These are phyloP conservation scores for Labia minor DNA, from an alignment of 2,888 invertebrate genomes.

Conservation along the genomic window DNA sequence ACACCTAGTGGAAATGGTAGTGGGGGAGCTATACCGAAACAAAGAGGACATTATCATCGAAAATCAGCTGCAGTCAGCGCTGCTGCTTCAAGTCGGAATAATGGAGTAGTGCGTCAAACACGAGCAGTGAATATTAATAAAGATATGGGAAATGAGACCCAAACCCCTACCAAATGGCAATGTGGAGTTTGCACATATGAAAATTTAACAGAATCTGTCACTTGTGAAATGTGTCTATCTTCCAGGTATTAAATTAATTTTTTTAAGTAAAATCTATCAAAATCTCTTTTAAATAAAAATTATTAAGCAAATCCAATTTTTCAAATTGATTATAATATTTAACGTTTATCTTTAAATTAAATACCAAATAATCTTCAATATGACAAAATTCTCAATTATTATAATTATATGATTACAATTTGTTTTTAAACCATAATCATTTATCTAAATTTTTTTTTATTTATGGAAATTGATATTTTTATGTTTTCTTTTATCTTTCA, in stretches of 20 bases:
- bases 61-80: background rate
- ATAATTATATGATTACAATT: too few species aligned
- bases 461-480: too few species aligned
- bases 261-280: too few species aligned
- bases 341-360: too few species aligned
- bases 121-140: background rate
- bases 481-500: too few species aligned
- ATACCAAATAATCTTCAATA: too few species aligned
- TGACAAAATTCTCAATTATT: too few species aligned
- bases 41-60: constrained; percentile 19
- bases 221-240: constrained; percentile 69
- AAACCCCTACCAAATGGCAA: constrained; percentile 48
- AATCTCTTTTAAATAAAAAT: too few species aligned
- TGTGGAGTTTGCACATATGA: constrained; percentile 73
- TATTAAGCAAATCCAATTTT: too few species aligned
- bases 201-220: constrained; percentile 48
- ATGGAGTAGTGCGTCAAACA: background rate
- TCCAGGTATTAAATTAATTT: constrained; percentile 34
- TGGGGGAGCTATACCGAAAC: constrained; percentile 26
- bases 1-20: background rate
- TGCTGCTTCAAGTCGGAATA: constrained; percentile 15
- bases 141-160: constrained; percentile 1
- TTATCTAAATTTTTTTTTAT: too few species aligned
- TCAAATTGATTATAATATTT: too few species aligned
- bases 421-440: too few species aligned